These are phyloP conservation scores for Centruroides sculpturatus DNA, from an alignment of 1,140 invertebrate species.

Conservation along the genomic window DNA sequence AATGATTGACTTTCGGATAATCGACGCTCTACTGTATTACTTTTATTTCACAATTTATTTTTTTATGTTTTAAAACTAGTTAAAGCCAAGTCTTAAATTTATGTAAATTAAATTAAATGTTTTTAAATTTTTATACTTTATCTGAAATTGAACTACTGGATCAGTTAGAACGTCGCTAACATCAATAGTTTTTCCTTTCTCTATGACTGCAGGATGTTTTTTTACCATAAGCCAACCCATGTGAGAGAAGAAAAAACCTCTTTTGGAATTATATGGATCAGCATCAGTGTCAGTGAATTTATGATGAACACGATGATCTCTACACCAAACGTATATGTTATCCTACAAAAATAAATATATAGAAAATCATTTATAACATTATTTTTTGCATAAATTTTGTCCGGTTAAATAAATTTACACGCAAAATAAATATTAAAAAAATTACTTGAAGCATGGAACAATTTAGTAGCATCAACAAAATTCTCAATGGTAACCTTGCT, in stretches of 20 bases:
- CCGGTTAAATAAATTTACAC: too few relatives aligned
- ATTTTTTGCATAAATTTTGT: too few relatives aligned
- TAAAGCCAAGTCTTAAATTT: neutral
- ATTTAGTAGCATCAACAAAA: too few relatives aligned
- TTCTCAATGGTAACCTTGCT: too few relatives aligned
- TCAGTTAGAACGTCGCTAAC: constrained; percentile 7
- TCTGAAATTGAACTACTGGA: constrained; percentile 13
- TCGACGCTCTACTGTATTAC: too few relatives aligned
- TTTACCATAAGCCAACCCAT: constrained; percentile 63
- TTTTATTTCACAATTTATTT: too few relatives aligned
- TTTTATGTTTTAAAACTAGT: too few relatives aligned
- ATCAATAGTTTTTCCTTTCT: constrained; percentile 7
- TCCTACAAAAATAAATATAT: constrained; percentile 2
- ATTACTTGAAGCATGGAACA: too few relatives aligned
- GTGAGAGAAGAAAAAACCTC: constrained; percentile 67
- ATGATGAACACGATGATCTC: constrained; percentile 68
- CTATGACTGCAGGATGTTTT: constrained; percentile 47
- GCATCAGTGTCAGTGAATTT: constrained; percentile 67
- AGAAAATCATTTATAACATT: too few relatives aligned
- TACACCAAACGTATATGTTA: constrained; percentile 13
- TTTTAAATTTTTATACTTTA: neutral
- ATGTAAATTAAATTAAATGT: too few relatives aligned
- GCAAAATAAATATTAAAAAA: too few relatives aligned
- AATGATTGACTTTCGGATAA: too few relatives aligned
- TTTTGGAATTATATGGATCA: constrained; percentile 63